Evolutionary conservation across 2,113 vertebrate genomes (phyloP), one percentile per base, ranked within the genome.

Genomic region (Coregonus clupeaformis): DNA sequence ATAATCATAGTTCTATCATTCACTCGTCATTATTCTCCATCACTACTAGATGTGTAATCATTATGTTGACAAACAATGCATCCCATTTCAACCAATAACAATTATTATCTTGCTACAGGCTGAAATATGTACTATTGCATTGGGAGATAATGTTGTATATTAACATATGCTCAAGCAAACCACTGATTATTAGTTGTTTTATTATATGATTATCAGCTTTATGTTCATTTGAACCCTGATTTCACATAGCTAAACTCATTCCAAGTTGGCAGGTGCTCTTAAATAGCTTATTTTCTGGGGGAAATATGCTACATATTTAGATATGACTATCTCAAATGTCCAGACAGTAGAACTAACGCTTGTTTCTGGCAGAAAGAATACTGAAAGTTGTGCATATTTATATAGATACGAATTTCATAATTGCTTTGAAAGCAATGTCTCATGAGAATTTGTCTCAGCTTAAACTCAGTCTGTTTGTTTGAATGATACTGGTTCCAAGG

Each of bases 391-490:
- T 74, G 79, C 80, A 77, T 83, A 82, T 83, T 87, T 82, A 75
- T 76, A 79, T 77, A 86, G 85, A 89, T 90, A 90, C 83, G 81
- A 79, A 82, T 89, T 84, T 83, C 80, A 86, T 87, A 88, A 82
- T 86, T 75, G 82, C 83, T 86, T 83, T 82, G 84, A 85, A 90
- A 84, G 86, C 82, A 86, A 85, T 81, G 88, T 87, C 71, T 60
- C 85, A 80, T 77, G 82, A 77, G 84, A 85, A 80, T 82, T 84
- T 79, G 80, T 82, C 76, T 85, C 75, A n/a, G 65, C 80, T 65
- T 68, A 74, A 80, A 86, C 77, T 89, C 79, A 68, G 79, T 87
- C 86, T 87, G 79, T 80, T 69, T 84, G 85, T 90, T 75, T 86
- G 72, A 81, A 84, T 86, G 73, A 85, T 86, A 80, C 81, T 78